phyloP scores from a whole-genome alignment of 2,113 vertebrate genomes.

The Chamaea fasciata region DNA sequence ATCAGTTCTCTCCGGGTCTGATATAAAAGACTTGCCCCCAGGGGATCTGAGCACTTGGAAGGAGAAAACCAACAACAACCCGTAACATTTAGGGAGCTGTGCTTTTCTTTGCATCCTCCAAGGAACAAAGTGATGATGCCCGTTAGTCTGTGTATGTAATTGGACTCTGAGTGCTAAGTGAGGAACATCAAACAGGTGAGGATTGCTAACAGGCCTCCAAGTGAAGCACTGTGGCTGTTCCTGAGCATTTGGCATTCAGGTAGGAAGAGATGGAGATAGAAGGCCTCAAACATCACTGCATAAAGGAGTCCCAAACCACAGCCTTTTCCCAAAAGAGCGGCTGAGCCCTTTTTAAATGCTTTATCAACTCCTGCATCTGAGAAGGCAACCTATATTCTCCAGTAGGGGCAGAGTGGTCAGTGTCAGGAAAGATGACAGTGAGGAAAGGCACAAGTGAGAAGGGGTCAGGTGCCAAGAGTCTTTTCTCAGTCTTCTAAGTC shows the following conservation, averaged over 20 bases:
- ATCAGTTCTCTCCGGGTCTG: background rate
- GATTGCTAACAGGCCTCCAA: background rate
- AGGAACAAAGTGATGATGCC: background rate
- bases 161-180: background rate
- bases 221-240: background rate
- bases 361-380: background rate
- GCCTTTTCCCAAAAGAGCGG: background rate
- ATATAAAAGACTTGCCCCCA: background rate
- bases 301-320: background rate
- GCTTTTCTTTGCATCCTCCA: background rate
- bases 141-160: background rate
- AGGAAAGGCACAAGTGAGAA: background rate
- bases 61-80: background rate
- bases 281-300: background rate
- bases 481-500: background rate
- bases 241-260: background rate
- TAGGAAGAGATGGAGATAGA: background rate
- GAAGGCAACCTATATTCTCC: background rate
- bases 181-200: slow-evolving; percentile 1
- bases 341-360: background rate
- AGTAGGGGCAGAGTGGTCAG: background rate
- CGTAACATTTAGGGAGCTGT: background rate
- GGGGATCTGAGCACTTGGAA: background rate
- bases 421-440: background rate
- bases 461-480: background rate